A percentile compares a stretch with the other conserved stretches of the same genome.
These are phyloP conservation scores for Merluccius polli DNA, from an alignment of 2,797 vertebrate genomes.

Conservation along the genomic window DNA sequence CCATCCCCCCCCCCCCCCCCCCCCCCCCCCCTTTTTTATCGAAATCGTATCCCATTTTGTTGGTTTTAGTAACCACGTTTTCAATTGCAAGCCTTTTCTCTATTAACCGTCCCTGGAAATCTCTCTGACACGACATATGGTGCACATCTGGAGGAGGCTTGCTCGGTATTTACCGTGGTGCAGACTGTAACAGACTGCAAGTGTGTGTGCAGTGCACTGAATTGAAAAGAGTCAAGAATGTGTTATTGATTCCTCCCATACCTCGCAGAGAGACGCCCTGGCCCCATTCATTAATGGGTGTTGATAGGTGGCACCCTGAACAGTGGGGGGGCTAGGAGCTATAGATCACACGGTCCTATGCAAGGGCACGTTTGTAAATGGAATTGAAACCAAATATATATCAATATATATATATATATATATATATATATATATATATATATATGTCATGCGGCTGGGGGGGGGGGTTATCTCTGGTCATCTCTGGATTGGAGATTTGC, in stretches of 20 bases:
- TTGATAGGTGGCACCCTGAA: slow-evolving; percentile 37
- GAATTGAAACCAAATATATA: neutral
- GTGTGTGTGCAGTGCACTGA: slow-evolving; percentile 28
- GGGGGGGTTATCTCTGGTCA: neutral
- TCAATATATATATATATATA: no score
- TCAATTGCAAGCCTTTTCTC: no score
- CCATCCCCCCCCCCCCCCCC: no score
- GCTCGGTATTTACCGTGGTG: no score
- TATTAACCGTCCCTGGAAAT: no score
- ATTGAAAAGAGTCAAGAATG: neutral
- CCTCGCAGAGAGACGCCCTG: slow-evolving; percentile 26
- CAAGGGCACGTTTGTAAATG: neutral
- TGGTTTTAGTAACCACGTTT: no score
- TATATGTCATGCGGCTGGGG: no score
- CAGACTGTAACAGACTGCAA: neutral
- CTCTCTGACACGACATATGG: neutral
- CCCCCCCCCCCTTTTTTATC: neutral
- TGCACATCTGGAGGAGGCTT: no score
- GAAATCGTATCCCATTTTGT: neutral
- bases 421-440: no score
- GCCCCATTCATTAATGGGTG: slow-evolving; percentile 31
- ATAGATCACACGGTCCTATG: neutral
- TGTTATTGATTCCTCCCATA: no score
- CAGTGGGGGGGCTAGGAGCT: neutral
- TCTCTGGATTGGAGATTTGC: neutral